Base-by-base conservation (phyloP, 1,140 invertebrate genomes). In the Sminthurides bifidus region DNA sequence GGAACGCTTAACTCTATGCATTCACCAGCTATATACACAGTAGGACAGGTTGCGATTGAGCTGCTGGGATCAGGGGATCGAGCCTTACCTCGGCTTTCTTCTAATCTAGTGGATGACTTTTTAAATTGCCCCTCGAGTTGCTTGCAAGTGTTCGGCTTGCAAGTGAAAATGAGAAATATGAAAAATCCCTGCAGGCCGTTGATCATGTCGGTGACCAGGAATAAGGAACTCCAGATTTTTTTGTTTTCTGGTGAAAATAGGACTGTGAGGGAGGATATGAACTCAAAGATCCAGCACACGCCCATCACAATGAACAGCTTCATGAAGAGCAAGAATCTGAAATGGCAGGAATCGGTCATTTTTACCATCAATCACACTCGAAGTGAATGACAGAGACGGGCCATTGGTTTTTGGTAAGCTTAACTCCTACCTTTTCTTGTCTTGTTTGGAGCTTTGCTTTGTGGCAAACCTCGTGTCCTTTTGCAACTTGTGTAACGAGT, bases 251-350 rank as follows among this genome's bases (percentile, higher is more conserved):
- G n/a, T 5, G 40, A 35, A 27, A 31, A 52, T 10, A 58, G 37
- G 12, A 52, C 30, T 15, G 49, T 49, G 2, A 51, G 29, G 57
- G 59, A 61, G 1, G 54, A 54, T 27, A 65, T 60, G 1, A 65
- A 56, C 43, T 65, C 63, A 29, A 65, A 65, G 8, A 65, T 61
- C 63, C 63, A 61, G 17, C 54, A 40, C 6, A 65, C 63, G 3
- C 62, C 63, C 63, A 65, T 65, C 12, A 65, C 57, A 3, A 65
- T 52, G 46, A 65, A 65, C 14, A 65, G 31, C 33, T 65, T 65
- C 57, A 65, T 59, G 30, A 65, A 65, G 8, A 65, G 49, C 23
- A 61, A 24, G 43, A 65, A 61, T 43, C 63, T 65, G 33, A 2
- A 50, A 56, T n/a, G 33, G 8, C 35, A 12, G 35, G n/a, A n/a